Conservation (phyloP, 2,888 invertebrate genomes). For the Eupithecia insigniata region DNA sequence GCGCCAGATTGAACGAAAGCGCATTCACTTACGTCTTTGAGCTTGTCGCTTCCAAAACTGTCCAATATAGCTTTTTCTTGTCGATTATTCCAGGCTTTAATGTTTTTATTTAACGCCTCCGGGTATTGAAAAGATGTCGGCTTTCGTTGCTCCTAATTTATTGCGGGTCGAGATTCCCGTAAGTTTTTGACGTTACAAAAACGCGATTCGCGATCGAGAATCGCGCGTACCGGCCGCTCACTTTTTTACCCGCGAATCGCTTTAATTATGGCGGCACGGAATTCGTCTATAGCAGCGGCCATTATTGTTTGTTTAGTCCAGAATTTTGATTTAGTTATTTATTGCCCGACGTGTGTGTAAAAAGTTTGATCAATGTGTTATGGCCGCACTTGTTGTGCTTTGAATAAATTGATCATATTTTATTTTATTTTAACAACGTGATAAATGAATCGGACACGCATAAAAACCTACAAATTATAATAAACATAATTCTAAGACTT, state of each 20-base stretch:
- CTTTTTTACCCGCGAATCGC: constrained; percentile 73
- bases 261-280: constrained; percentile 77
- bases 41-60: constrained; percentile 76
- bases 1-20: constrained; percentile 52
- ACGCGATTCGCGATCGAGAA: constrained; percentile 60
- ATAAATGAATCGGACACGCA: constrained; percentile 1
- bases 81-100: constrained; percentile 81
- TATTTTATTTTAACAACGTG: background rate
- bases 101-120: constrained; percentile 82
- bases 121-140: constrained; percentile 79
- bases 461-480: background rate
- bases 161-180: constrained; percentile 66
- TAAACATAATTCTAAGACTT: background rate
- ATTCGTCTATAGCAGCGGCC: constrained; percentile 44
- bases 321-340: constrained; percentile 40
- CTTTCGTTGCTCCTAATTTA: constrained; percentile 81
- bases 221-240: constrained; percentile 63
- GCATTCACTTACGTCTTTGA: constrained; percentile 59
- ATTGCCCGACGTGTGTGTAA: constrained; percentile 29
- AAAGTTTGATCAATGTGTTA: constrained; percentile 38
- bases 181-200: constrained; percentile 77
- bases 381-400: constrained; percentile 20
- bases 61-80: constrained; percentile 76
- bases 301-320: constrained; percentile 39
- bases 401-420: constrained; percentile 1